A percentile compares a stretch with the other conserved stretches of the same genome.
These are phyloP conservation scores for Oncorhynchus mykiss DNA, from an alignment of 2,113 vertebrate genomes.

Conservation along the genomic window DNA sequence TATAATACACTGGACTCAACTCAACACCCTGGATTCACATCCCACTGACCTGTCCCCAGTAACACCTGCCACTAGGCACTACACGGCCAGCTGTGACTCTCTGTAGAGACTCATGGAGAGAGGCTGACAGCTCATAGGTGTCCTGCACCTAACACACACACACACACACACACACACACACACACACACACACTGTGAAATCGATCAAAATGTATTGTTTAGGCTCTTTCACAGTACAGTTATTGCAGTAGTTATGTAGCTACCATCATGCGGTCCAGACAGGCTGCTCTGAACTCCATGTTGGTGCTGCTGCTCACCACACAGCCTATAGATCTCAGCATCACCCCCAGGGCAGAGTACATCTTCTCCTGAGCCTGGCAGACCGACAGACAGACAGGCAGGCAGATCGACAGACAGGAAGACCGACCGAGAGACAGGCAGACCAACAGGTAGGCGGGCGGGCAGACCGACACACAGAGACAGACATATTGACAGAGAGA, in stretches of 20 bases:
- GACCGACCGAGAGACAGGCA: background rate
- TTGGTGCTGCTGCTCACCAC: slow-evolving; percentile 72
- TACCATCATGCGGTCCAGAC: slow-evolving; percentile 73
- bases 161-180: background rate
- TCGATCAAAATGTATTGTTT: no score
- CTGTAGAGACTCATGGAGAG: slow-evolving; percentile 58
- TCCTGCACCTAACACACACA: slow-evolving; percentile 60
- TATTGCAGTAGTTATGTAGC: background rate
- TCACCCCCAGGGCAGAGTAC: slow-evolving; percentile 56
- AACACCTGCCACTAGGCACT: no score
- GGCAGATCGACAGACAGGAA: background rate
- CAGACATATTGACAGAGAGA: background rate
- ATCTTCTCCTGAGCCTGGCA: slow-evolving; percentile 63
- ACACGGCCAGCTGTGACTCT: slow-evolving; percentile 43
- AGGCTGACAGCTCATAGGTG: slow-evolving; percentile 58
- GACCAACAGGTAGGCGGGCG: no score
- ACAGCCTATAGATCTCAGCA: slow-evolving; percentile 63
- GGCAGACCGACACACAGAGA: background rate
- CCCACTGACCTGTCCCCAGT: no score
- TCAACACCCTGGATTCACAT: background rate
- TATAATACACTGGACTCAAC: no score
- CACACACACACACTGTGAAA: no score
- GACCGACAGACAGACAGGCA: background rate
- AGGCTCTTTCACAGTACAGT: background rate
- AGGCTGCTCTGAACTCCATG: slow-evolving; percentile 67